A percentile compares a stretch with the other conserved stretches of the same genome.
These are phyloP conservation scores for Epizoanthus fatuus DNA, from an alignment of 92 coral and sea anemone genomes.

Conservation along the genomic window DNA sequence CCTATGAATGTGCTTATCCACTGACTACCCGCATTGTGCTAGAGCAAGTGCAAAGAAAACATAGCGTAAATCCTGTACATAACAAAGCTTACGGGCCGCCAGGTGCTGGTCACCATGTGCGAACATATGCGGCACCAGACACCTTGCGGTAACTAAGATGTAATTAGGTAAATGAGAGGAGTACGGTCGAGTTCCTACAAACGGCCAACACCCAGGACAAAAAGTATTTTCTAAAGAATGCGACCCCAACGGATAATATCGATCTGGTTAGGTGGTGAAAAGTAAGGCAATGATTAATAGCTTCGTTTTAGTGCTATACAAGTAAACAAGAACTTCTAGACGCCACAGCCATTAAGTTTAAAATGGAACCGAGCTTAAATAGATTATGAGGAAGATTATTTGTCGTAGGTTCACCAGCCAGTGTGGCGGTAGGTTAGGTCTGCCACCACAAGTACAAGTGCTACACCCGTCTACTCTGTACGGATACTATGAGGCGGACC, in stretches of 20 bases:
- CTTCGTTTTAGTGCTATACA: background rate
- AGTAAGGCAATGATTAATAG: background rate
- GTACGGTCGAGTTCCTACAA: background rate
- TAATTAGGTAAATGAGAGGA: background rate
- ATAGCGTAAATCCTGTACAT: background rate
- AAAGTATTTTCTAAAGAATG: background rate
- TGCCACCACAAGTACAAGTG: no score
- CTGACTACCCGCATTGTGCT: no score
- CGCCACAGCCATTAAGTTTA: background rate
- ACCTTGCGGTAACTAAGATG: background rate
- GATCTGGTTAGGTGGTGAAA: background rate
- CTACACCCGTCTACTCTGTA: no score
- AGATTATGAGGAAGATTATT: no score
- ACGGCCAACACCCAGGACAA: background rate
- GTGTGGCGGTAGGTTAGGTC: no score
- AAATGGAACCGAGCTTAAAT: background rate
- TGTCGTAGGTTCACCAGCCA: no score
- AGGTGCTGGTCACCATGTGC: constrained; percentile 3
- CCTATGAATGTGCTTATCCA: no score
- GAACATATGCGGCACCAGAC: background rate
- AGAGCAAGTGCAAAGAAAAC: background rate
- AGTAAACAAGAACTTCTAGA: background rate
- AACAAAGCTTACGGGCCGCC: background rate
- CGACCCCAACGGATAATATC: background rate
- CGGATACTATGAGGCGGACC: no score